Evolutionary conservation across 2,888 invertebrate genomes (phyloP), one percentile per base, ranked within the genome.

Genomic region (Cancer borealis): DNA sequence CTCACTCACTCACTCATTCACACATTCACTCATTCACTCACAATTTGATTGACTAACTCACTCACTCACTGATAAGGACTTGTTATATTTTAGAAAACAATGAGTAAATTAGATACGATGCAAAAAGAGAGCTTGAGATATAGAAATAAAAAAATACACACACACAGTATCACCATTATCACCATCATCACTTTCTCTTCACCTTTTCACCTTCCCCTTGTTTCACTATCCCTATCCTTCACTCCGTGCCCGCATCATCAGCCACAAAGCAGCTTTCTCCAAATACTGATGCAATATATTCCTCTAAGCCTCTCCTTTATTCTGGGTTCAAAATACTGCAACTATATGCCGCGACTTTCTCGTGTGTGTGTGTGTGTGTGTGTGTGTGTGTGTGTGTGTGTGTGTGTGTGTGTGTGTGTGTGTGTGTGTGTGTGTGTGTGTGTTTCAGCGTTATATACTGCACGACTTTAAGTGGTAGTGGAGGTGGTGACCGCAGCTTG

Each of bases 321-420:
- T 66, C 66, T n/a, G 66, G n/a, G 66, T 66, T 66, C 66, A 66
- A 66, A 14, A 66, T 66, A 66, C 66, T 66, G 17, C 66, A 17
- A n/a, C 66, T 66, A 66, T 17, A 21, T 66, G 66, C 66, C 66
- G 17, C 66, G 17, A 17, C 21, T 66, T n/a, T n/a, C 66, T 66
- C 17, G 66, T 66, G n/a, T 66, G 66, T 66, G 66, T 66, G 66
- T 66, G 66, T 66, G 66, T 66, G 66, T 66, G 66, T 66, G 66
- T 66, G 66, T 66, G 66, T 66, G 66, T 66, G 66, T 66, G 66
- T 66, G 66, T 66, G 66, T 66, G 66, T 66, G 66, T 66, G 66
- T 66, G 66, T 66, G 66, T 66, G 66, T 66, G 66, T 66, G 66
- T 66, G 66, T 66, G 66, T 66, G 66, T 66, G 66, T 66, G 66